Evolutionary conservation across 2,113 vertebrate genomes (phyloP), one percentile per base, ranked within the genome.

Genomic region (Charina bottae): DNA sequence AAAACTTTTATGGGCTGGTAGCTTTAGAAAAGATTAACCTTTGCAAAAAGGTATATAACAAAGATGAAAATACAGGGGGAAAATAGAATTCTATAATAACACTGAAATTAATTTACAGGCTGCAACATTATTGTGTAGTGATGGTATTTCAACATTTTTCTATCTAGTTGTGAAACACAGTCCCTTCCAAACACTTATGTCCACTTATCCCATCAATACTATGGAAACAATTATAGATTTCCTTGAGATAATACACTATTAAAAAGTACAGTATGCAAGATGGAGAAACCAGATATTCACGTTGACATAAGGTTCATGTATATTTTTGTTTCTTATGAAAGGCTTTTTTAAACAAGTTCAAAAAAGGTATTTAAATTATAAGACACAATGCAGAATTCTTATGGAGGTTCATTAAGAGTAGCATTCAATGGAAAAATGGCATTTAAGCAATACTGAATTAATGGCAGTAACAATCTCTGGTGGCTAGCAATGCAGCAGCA

Each of bases 71-170:
- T 64, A 87, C 42, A 53, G 33, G 1, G 58, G 15, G 85, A 72
- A 91, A 55, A 72, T 42, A 26, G n/a, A 91, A 42, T 72, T n/a
- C 55, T 58, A 26, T 72, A 56, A 37, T 17, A 56, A 24, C 21
- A 78, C 54, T 72, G 54, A 78, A 87, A 58, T 72, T 87, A 46
- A 83, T 88, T 88, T 83, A 60, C 53, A 56, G 56, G 55, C 49
- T 83, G 28, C 10, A 46, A 59, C 64, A 83, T 83, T 53, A 9
- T 53, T 49, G 6, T 68, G n/a, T 33, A 37, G 46, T 24, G 64
- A 64, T 85, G 46, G 46, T 26, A 87, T 87, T 91, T 87, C 62
- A 87, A 85, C 6, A 49, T 86, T 55, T 56, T 86, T 86, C 84
- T 28, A 28, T 53, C 59, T 46, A 15, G 55, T 78, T 42, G 56